phyloP scores from a whole-genome alignment of 2,888 invertebrate genomes.

The Prosopocoilus inquinatus region DNA sequence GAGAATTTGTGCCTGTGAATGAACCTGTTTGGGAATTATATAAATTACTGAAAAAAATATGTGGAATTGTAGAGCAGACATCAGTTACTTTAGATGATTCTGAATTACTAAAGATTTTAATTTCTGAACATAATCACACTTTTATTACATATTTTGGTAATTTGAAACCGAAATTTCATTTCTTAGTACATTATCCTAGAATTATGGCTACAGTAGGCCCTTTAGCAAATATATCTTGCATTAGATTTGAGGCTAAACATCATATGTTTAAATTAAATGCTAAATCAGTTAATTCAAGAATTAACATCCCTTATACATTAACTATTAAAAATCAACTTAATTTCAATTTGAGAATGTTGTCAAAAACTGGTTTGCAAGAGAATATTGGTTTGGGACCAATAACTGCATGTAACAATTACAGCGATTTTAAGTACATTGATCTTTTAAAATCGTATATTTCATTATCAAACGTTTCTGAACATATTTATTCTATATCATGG shows the following conservation, averaged over 20 bases:
- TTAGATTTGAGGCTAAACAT: constrained; percentile 29
- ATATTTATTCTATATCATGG: no score
- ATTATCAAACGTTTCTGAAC: no score
- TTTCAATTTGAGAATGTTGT: constrained; percentile 6
- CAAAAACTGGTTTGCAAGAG: neutral
- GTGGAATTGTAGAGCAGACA: no score
- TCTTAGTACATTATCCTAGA: constrained; percentile 6
- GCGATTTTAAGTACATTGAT: no score
- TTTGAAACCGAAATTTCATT: constrained; percentile 6
- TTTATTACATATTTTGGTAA: constrained; percentile 5
- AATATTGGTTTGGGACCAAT: constrained; percentile 2
- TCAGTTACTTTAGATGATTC: no score
- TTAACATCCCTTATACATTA: constrained; percentile 3
- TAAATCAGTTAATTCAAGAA: neutral
- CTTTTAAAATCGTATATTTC: no score
- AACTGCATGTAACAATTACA: no score
- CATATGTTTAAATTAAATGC: constrained; percentile 17
- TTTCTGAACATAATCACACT: constrained; percentile 4
- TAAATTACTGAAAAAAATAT: neutral
- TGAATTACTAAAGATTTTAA: constrained; percentile 5
- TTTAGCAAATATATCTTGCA: constrained; percentile 15
- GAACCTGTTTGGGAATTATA: constrained; percentile 24
- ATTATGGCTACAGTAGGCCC: constrained; percentile 1
- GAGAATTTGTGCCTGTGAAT: constrained; percentile 24
- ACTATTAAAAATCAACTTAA: constrained; percentile 4